phyloP scores from a whole-genome alignment of 2,113 vertebrate genomes.

The Poeciliopsis prolifica region DNA sequence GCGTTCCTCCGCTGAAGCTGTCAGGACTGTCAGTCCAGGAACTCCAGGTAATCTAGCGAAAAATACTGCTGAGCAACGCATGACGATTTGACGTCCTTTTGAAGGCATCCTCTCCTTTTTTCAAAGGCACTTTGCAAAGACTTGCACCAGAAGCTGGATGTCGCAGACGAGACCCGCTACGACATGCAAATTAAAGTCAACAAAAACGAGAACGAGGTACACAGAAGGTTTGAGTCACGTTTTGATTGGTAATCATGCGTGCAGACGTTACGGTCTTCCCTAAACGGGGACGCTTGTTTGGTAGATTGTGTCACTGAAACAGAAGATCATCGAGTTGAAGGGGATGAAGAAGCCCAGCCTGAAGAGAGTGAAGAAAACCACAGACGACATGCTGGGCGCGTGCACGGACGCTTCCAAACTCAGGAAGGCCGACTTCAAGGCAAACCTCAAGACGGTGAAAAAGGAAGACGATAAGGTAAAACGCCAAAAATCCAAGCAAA shows the following conservation, averaged over 20 bases:
- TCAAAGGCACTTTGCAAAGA: slow-evolving; percentile 79
- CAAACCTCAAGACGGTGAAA: slow-evolving; percentile 83
- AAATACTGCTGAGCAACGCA: neutral
- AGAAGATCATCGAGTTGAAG: slow-evolving; percentile 79
- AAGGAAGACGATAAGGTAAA: slow-evolving; percentile 83
- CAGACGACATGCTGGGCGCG: slow-evolving; percentile 77
- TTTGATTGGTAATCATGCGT: neutral
- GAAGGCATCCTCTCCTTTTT: slow-evolving; percentile 2
- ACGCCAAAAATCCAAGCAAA: neutral
- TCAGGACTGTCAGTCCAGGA: slow-evolving; percentile 76
- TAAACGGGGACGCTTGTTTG: neutral
- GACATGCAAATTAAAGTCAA: slow-evolving; percentile 76
- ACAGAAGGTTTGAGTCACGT: neutral
- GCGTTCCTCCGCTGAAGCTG: slow-evolving; percentile 70
- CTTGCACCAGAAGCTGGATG: slow-evolving; percentile 76
- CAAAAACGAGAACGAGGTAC: slow-evolving; percentile 78
- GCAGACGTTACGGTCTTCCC: neutral
- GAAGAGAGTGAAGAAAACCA: slow-evolving; percentile 80
- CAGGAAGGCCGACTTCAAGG: slow-evolving; percentile 79
- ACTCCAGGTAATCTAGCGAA: slow-evolving; percentile 72
- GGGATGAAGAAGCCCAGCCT: slow-evolving; percentile 78
- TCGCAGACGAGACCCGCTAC: slow-evolving; percentile 77
- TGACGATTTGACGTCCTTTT: neutral
- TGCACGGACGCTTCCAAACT: slow-evolving; percentile 72
- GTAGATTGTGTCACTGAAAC: slow-evolving; percentile 73